Evolutionary conservation across 2,113 vertebrate genomes (phyloP), one percentile per base, ranked within the genome.

Genomic region (Zootoca vivipara): DNA sequence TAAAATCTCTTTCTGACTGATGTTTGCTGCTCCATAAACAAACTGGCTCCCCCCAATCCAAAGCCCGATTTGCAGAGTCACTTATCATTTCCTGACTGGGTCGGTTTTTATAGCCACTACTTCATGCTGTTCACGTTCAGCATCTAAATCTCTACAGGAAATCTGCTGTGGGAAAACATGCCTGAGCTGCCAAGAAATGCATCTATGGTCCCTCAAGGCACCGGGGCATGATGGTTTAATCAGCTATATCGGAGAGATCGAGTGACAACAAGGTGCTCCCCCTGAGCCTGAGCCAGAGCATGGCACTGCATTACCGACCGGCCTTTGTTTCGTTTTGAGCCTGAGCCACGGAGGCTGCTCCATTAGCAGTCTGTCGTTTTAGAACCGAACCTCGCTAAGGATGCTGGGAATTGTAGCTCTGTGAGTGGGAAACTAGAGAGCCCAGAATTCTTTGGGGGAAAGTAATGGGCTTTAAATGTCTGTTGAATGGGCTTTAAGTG

Each of bases 131-230:
- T 86, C 85, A 33, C 73, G 58, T 92, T 92, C 93, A 93, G 79
- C 0, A 0, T 89, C 70, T 87, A 58, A 89, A 93, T 94, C 90
- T 87, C 3, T 74, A 90, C 92, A 95, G 95, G 93, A 93, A 94
- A 94, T 87, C 90, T 95, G 90, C 90, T 85, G 46, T 89, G 70
- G 79, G 91, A 73, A 92, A 95, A 62, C 77, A 86, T 0, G 0
- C 56, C 10, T 64, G 0, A 0, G 1, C 87, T 94, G 94, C 95
- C 94, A 93, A 86, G 89, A 91, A 86, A 58, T 33, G 93, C 90
- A 85, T 5, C 86, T 91, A 87, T 89, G 89, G 38, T 91, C 90
- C 91, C 91, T 92, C 89, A 89, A 91, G 90, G 93, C 91, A 93
- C 75, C 83, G n/a, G 82, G 78, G 93, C 90, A 73, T 88, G 92